Evolutionary conservation across 2,888 invertebrate genomes (phyloP).

Genomic region (Pollenia griseotomentosa): DNA sequence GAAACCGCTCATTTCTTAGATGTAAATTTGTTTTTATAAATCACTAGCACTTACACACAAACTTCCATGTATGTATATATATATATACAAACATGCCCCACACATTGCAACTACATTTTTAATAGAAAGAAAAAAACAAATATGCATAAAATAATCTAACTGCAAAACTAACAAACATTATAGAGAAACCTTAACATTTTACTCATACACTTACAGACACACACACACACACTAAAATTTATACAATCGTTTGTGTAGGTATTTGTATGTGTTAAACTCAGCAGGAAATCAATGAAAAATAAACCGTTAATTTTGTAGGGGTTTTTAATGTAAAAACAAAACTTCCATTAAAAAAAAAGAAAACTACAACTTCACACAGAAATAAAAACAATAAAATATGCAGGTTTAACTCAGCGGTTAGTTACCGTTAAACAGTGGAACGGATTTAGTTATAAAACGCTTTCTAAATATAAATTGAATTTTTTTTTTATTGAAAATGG

Average conservation of each 20-base stretch:
- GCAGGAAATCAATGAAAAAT: conserved; percentile 67
- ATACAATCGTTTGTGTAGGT: not conserved
- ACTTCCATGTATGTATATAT: not conserved
- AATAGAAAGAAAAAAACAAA: conserved; percentile 7
- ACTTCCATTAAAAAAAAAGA: not conserved
- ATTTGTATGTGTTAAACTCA: conserved; percentile 36
- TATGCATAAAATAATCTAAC: conserved; percentile 40
- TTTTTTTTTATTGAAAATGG: no score
- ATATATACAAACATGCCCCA: not conserved
- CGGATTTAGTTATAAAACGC: no score
- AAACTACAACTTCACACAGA: not conserved
- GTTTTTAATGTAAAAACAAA: conserved; percentile 30
- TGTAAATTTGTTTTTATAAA: conserved; percentile 55
- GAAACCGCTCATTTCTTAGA: conserved; percentile 57
- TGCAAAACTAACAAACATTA: conserved; percentile 32
- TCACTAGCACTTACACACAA: conserved; percentile 4
- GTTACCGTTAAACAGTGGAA: not conserved
- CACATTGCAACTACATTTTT: conserved; percentile 3
- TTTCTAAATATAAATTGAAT: no score
- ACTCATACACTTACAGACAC: not conserved
- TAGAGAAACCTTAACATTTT: conserved; percentile 6
- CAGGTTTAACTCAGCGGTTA: conserved; percentile 33
- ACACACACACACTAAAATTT: not conserved
- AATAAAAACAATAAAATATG: conserved; percentile 5
- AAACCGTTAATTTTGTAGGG: conserved; percentile 58